Evolutionary conservation across 2,113 vertebrate genomes (phyloP).

Genomic region (Pseudopipra pipra): DNA sequence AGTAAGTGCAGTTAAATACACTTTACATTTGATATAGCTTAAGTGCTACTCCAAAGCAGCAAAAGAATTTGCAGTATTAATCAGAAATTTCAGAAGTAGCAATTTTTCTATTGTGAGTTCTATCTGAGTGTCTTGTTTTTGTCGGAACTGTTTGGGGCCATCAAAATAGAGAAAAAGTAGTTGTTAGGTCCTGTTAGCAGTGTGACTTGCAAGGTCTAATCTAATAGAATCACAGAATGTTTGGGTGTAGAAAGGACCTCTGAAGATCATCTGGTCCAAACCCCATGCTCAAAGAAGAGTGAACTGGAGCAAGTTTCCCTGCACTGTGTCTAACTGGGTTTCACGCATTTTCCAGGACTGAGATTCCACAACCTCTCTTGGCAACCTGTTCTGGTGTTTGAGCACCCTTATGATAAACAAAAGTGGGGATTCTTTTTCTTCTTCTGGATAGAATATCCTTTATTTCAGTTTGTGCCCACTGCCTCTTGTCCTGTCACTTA

Average conservation of each 20-base stretch:
- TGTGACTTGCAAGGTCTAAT: background rate
- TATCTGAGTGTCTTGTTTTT: background rate
- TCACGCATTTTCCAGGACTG: background rate
- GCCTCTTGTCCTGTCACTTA: background rate
- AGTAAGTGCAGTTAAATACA: background rate
- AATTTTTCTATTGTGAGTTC: background rate
- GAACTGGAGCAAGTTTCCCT: background rate
- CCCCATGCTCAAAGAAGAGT: background rate
- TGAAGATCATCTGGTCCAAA: background rate
- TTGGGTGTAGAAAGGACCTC: background rate
- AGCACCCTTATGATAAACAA: background rate
- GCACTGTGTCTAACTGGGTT: background rate
- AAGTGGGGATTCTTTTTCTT: accelerated
- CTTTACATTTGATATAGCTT: background rate
- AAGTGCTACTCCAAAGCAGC: background rate
- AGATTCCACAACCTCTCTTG: background rate
- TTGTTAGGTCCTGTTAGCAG: background rate
- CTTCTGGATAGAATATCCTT: background rate
- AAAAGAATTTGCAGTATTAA: background rate
- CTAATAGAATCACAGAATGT: background rate
- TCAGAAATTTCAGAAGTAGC: background rate
- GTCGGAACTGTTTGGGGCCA: background rate
- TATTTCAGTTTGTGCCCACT: background rate
- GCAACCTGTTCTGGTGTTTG: background rate
- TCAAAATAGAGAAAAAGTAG: background rate